Conservation (phyloP, 35 echinoderm and acorn worm genomes). For the Chiridota heheva region DNA sequence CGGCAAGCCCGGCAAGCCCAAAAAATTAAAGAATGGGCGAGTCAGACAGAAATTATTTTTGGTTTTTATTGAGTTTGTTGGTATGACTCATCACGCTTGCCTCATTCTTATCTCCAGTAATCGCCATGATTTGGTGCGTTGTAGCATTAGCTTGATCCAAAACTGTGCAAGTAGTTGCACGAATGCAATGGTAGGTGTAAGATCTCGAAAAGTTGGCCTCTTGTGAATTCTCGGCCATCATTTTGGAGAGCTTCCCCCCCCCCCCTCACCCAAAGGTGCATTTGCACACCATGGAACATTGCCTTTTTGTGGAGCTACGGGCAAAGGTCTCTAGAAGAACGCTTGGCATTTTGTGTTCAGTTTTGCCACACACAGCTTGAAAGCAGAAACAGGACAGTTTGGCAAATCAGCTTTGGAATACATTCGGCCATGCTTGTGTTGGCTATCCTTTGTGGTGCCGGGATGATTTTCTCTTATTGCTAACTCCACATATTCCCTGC, state of each 20-base stretch:
- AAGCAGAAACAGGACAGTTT: conserved; percentile 9
- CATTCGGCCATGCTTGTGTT: neutral
- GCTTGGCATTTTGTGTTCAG: neutral
- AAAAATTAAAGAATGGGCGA: no score
- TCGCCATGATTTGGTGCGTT: neutral
- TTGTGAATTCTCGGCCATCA: neutral
- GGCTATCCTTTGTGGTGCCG: neutral
- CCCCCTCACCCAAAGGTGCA: neutral
- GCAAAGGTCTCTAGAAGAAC: conserved; percentile 13
- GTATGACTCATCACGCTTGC: neutral
- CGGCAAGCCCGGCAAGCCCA: no score
- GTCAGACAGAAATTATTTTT: no score
- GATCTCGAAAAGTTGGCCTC: neutral
- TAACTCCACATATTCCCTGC: neutral
- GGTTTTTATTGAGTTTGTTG: neutral
- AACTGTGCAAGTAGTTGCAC: conserved; percentile 12
- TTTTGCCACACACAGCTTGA: conserved; percentile 23
- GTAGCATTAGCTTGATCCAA: neutral
- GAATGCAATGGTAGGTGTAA: conserved; percentile 31
- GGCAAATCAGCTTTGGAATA: neutral
- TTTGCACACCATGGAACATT: neutral
- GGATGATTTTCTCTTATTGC: conserved; percentile 19
- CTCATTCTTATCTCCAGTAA: conserved; percentile 25
- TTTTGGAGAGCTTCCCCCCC: neutral
- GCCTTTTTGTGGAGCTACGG: neutral